Percentiles rank a stretch among this genome's conserved stretches.
These are phyloP conservation scores for Brachionus paranguensis DNA, from an alignment of 1,140 invertebrate genomes.

Conservation along the genomic window DNA sequence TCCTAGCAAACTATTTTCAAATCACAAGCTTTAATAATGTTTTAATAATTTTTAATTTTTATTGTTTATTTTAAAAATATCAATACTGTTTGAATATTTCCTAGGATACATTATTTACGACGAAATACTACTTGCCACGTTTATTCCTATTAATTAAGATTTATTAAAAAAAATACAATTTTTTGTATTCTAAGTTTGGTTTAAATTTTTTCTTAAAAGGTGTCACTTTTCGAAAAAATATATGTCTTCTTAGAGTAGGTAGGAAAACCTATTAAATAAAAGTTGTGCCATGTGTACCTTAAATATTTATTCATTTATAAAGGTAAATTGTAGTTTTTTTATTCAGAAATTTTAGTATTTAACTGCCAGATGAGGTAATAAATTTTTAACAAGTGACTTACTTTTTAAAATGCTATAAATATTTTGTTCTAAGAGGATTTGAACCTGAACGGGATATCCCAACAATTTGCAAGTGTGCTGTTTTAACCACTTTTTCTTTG, in stretches of 20 bases:
- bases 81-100: neutral
- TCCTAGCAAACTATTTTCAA: no score
- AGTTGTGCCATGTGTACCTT: neutral
- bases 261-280: neutral
- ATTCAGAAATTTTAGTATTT: neutral
- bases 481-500: neutral
- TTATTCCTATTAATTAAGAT: neutral
- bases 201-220: neutral
- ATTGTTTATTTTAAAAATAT: neutral
- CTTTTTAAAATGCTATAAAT: no score
- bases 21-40: neutral
- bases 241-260: neutral
- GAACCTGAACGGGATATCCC: neutral
- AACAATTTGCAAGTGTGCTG: neutral
- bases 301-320: neutral
- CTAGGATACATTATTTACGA: neutral
- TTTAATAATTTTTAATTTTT: no score
- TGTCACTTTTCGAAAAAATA: neutral
- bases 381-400: neutral
- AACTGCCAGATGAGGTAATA: neutral
- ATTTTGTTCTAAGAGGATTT: neutral
- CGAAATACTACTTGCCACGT: neutral
- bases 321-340: neutral
- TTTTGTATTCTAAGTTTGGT: no score
- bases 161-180: neutral